A percentile compares a stretch with the other conserved stretches of the same genome.
Conservation (phyloP, 1,140 invertebrate species). For the Drosophila insularis region DNA sequence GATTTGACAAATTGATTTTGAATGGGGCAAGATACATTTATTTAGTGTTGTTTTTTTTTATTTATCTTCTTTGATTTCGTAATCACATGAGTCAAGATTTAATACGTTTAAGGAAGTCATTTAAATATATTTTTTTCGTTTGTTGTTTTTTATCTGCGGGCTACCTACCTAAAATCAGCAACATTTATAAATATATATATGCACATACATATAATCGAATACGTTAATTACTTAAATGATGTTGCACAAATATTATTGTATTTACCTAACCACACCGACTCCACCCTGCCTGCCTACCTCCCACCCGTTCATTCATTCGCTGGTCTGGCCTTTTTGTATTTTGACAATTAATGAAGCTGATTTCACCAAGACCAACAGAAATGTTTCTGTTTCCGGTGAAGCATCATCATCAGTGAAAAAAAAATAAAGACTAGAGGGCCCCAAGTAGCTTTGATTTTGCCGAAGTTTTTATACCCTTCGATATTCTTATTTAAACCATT, state of each 20-base stretch:
- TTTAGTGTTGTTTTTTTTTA: too few relatives aligned
- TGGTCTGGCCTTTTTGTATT: slow-evolving; percentile 28
- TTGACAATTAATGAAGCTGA: slow-evolving; percentile 73
- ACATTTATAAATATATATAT: slow-evolving; percentile 21
- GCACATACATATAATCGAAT: slow-evolving; percentile 44
- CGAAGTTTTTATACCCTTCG: too few relatives aligned
- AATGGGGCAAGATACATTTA: slow-evolving; percentile 27
- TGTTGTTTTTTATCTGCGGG: slow-evolving; percentile 37
- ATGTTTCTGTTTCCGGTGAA: slow-evolving; percentile 60
- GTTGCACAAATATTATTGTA: slow-evolving; percentile 58
- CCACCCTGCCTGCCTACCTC: not conserved
- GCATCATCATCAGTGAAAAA: slow-evolving; percentile 31
- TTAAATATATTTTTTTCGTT: slow-evolving; percentile 32
- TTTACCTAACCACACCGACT: not conserved
- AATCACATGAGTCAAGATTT: not conserved
- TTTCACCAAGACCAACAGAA: slow-evolving; percentile 55
- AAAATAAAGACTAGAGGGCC: not conserved
- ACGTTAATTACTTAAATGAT: slow-evolving; percentile 71
- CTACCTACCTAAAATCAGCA: slow-evolving; percentile 8
- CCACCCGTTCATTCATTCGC: not conserved
- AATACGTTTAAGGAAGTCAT: slow-evolving; percentile 38
- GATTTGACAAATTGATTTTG: not conserved
- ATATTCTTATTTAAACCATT: too few relatives aligned
- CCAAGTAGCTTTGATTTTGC: too few relatives aligned
- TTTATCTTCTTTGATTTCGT: not conserved